phyloP scores from a whole-genome alignment of 2,888 invertebrate genomes.

The Epirrita christyi region DNA sequence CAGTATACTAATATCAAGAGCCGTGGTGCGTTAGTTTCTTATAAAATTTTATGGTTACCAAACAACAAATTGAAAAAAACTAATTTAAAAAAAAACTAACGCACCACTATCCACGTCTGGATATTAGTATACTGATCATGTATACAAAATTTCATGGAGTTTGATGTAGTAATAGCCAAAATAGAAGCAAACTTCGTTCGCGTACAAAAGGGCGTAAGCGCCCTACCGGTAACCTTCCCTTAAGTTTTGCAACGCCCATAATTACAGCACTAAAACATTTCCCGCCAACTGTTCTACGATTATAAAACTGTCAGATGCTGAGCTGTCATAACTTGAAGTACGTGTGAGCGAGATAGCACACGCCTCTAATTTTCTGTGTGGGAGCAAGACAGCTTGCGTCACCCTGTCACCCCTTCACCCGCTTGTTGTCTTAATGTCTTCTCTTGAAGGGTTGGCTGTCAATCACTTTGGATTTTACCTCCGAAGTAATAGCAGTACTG shows the following conservation, averaged over 20 bases:
- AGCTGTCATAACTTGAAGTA: constrained; percentile 38
- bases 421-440: constrained; percentile 41
- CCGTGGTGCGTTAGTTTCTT: too few relatives aligned
- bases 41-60: too few relatives aligned
- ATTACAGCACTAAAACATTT: constrained; percentile 27
- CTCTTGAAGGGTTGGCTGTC: constrained; percentile 32
- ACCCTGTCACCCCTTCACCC: constrained; percentile 22
- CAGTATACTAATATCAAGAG: too few relatives aligned
- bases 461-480: constrained; percentile 32
- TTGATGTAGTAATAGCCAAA: too few relatives aligned
- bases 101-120: too few relatives aligned
- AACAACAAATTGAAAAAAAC: too few relatives aligned
- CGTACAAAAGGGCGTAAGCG: too few relatives aligned
- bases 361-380: constrained; percentile 19
- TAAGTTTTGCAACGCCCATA: constrained; percentile 23
- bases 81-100: too few relatives aligned
- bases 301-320: constrained; percentile 37
- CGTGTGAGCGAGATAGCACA: constrained; percentile 40
- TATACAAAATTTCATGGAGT: too few relatives aligned
- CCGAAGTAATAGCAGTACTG: constrained; percentile 6
- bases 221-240: too few relatives aligned
- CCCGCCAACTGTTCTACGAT: constrained; percentile 32
- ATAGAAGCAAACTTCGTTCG: too few relatives aligned
- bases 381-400: constrained; percentile 28
- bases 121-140: too few relatives aligned